Evolutionary conservation across 2,797 vertebrate species (phyloP).

Genomic region (Masticophis lateralis): DNA sequence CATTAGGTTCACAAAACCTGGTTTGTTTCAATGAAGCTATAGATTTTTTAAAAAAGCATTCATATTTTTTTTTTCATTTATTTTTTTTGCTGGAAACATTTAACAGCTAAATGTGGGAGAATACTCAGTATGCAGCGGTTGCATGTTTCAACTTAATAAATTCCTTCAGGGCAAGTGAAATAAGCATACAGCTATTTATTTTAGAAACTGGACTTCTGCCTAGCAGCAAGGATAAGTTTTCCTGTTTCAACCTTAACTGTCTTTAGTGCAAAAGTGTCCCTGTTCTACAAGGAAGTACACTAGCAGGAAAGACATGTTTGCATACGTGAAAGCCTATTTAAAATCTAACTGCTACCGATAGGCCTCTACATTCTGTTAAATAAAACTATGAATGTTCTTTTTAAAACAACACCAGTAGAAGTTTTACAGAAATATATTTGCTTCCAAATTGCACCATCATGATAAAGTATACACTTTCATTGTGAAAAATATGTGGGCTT

Average conservation of each 20-base stretch:
- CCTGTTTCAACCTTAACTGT: conserved; percentile 52
- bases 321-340: conserved; percentile 47
- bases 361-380: background rate
- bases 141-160: conserved; percentile 39
- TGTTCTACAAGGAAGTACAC: conserved; percentile 55
- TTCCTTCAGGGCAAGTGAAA: conserved; percentile 38
- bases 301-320: conserved; percentile 58
- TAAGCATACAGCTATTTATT: background rate
- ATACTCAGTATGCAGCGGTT: background rate
- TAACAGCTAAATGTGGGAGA: conserved; percentile 22
- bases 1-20: background rate
- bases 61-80: background rate
- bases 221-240: conserved; percentile 51
- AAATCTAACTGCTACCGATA: background rate
- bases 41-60: background rate
- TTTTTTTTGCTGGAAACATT: background rate
- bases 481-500: background rate
- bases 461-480: background rate
- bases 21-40: background rate
- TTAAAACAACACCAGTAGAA: conserved; percentile 1
- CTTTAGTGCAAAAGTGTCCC: conserved; percentile 62
- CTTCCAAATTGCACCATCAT: background rate
- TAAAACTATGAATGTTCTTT: conserved; percentile 2
- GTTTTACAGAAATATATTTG: no score
- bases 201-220: conserved; percentile 51